A percentile compares a stretch with the other conserved stretches of the same genome.
Conservation (phyloP, 92 coral and sea anemone genomes). For the Porites rus region DNA sequence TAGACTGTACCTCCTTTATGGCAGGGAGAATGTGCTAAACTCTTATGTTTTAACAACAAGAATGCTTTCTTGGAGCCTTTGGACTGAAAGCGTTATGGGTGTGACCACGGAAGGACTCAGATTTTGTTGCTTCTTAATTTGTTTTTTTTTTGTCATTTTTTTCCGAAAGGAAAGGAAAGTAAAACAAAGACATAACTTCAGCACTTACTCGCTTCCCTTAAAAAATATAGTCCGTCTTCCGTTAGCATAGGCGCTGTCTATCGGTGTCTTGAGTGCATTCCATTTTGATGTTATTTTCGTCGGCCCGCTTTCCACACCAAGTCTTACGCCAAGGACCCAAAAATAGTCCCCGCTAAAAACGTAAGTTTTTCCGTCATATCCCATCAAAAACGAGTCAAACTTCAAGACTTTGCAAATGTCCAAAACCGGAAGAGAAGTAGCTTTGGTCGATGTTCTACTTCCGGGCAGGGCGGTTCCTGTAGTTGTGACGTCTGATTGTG, state of each 20-base stretch:
- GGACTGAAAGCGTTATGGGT: too few species aligned
- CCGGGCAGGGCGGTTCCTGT: not conserved
- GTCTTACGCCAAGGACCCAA: constrained; percentile 29
- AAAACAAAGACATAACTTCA: not conserved
- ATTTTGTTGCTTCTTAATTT: too few species aligned
- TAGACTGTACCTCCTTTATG: too few species aligned
- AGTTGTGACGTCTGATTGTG: not conserved
- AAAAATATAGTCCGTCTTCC: constrained; percentile 77
- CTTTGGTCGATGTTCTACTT: not conserved
- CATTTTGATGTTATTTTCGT: constrained; percentile 65
- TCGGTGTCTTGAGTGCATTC: constrained; percentile 74
- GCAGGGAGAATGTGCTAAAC: too few species aligned
- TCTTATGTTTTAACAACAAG: too few species aligned
- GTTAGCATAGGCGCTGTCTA: constrained; percentile 78
- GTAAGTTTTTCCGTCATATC: constrained; percentile 31
- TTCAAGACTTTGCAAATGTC: constrained; percentile 31
- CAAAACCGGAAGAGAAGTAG: constrained; percentile 1
- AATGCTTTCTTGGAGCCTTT: too few species aligned
- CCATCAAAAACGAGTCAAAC: constrained; percentile 43
- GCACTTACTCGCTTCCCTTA: constrained; percentile 69
- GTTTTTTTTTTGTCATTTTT: too few species aligned
- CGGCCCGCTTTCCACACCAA: constrained; percentile 70
- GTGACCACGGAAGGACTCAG: too few species aligned
- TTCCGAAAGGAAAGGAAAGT: not conserved
- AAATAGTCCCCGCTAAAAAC: constrained; percentile 44